Base-by-base conservation (phyloP, 2,888 invertebrate genomes). In the Leptopterna dolabrata region DNA sequence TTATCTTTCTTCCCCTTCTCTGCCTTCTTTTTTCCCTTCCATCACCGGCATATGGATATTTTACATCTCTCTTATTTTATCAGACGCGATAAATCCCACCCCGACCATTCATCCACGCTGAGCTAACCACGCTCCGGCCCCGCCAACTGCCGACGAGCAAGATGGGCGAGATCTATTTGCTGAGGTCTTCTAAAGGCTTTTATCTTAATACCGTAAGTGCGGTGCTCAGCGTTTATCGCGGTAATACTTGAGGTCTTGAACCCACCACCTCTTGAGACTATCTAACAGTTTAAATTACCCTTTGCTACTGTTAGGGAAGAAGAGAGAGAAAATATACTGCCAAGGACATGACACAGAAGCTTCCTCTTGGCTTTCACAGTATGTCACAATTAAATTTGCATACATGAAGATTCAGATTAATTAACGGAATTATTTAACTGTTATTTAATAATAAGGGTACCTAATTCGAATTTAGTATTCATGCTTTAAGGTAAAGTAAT, bases 171-270 rank as follows among this genome's bases (percentile, higher is more conserved):
- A 76, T 76, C 30, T 76, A 76, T 76, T 76, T 76, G 76, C 36
- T 30, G 36, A 76, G 76, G 76, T 76, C 76, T 76, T 30, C 36
- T 30, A 76, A 30, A 76, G 76, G 76, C 76, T 76, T 76, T 76
- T 76, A 76, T 76, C 76, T 76, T 30, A 76, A 76, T 76, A 76
- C 76, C 70, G 4, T n/a, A 7, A 29, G 76, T 29, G 76, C n/a
- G 76, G 76, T 76, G 76, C 76, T 76, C 30, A 3, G 76, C 1
- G 76, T 27, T 76, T 76, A 76, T 76, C 76, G 29, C 36, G 4
- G 36, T 76, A 27, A 70, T 70, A 47, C 13, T 47, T 47, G 47
- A 13, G 47, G 47, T 47, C 47, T 16, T 2, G 13, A 47, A 14
- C 47, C 47, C 16, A 16, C 47, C 13, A 13, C 47, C 47, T 47